Conservation (phyloP, 92 coral and sea anemone species). For the Porites divaricata region DNA sequence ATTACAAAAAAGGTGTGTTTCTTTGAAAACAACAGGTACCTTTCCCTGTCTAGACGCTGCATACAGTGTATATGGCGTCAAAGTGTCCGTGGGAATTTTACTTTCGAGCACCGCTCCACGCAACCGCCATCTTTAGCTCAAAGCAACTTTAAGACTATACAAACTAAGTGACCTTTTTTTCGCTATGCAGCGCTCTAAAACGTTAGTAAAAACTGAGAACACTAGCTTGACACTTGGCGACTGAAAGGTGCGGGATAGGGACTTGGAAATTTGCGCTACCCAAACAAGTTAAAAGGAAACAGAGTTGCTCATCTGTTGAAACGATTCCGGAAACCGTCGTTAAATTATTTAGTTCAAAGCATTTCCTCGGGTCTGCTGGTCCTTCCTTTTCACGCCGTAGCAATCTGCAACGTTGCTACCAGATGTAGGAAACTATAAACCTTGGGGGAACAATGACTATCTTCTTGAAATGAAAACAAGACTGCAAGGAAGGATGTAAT, state of each 20-base stretch:
- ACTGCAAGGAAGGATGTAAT: conserved; percentile 1
- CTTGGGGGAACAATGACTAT: not conserved
- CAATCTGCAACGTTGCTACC: conserved; percentile 15
- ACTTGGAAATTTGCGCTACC: not conserved
- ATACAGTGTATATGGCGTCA: conserved; percentile 18
- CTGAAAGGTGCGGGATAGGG: not conserved
- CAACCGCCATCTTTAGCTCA: conserved; percentile 12
- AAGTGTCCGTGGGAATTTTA: conserved; percentile 20
- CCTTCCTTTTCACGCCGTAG: conserved; percentile 5
- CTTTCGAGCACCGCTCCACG: not conserved
- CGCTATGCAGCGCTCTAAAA: not conserved
- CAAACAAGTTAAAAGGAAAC: conserved; percentile 1
- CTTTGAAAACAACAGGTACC: not conserved
- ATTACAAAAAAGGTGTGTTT: conserved; percentile 18
- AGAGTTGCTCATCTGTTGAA: conserved; percentile 9
- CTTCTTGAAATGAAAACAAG: conserved; percentile 4
- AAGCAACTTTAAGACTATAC: not conserved
- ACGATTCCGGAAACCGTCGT: conserved; percentile 41
- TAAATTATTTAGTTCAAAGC: conserved; percentile 1
- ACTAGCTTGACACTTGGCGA: not conserved
- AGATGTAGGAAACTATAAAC: conserved; percentile 12
- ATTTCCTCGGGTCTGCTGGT: conserved; percentile 21
- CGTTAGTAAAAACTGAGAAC: not conserved
- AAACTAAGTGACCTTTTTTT: no score
- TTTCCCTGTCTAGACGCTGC: conserved; percentile 31